Evolutionary conservation across 2,113 vertebrate species (phyloP).

Genomic region (Nerophis ophidion): DNA sequence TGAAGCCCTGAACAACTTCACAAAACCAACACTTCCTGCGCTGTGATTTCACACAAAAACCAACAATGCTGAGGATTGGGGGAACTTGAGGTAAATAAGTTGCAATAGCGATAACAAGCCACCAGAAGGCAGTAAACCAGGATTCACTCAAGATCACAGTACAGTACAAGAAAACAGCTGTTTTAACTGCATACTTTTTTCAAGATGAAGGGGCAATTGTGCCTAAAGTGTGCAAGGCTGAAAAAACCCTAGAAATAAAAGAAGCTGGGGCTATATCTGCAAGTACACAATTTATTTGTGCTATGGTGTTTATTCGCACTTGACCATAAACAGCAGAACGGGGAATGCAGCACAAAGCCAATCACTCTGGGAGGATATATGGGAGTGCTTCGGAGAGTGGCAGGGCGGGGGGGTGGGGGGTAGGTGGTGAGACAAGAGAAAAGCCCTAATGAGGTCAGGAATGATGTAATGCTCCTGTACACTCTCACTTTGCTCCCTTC

Average conservation of each 20-base stretch:
- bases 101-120: conserved; percentile 33
- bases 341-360: background rate
- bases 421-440: conserved; percentile 49
- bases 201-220: background rate
- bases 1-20: too few relatives aligned
- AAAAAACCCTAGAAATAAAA: too few relatives aligned
- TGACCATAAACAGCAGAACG: background rate
- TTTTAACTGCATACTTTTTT: conserved; percentile 9
- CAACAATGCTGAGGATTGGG: conserved; percentile 3
- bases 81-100: conserved; percentile 52
- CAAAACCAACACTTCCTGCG: background rate
- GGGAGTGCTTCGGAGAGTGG: conserved; percentile 36
- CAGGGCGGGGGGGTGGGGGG: conserved; percentile 26
- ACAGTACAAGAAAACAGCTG: conserved; percentile 32
- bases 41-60: background rate
- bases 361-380: conserved; percentile 23
- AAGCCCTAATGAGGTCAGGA: conserved; percentile 74
- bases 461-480: conserved; percentile 70
- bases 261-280: background rate
- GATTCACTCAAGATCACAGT: conserved; percentile 32
- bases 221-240: background rate
- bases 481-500: conserved; percentile 58
- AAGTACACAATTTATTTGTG: background rate
- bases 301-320: background rate
- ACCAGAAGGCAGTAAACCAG: conserved; percentile 51